Base-by-base conservation (phyloP, 2,888 invertebrate species). In the Altica lythri region DNA sequence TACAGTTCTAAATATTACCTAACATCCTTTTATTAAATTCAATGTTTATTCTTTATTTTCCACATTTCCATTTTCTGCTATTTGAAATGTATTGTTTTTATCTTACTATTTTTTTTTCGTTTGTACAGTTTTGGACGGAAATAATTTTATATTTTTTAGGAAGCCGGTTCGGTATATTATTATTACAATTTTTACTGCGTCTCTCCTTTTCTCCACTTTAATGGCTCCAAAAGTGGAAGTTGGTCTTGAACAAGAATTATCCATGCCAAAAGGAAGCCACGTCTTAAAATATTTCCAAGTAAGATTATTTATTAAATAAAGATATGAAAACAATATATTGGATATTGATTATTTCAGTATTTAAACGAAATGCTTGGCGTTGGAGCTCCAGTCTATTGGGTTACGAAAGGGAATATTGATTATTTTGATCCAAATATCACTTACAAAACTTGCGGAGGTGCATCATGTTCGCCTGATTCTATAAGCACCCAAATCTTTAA, bases 321-420 rank as follows among this genome's bases (percentile, higher is more conserved):
- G 6, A 18, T 4, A 9, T n/a, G 4, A 4, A 6, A 22, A 17
- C n/a, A n/a, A n/a, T n/a, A n/a, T n/a, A n/a, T n/a, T n/a, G n/a
- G n/a, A n/a, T n/a, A n/a, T n/a, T n/a, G n/a, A n/a, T n/a, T n/a
- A n/a, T 69, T 73, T 29, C 57, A 83, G 78, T 84, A 83, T 48
- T 86, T 90, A 76, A 81, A 81, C 52, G 80, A 85, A 12, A 74
- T 88, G 1, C 72, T 98, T 67, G 85, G 88, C 1, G 88, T 95
- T 67, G 98, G 98, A 0, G 90, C 96, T 2, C 97, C 97, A 0
- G 89, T 96, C 2, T 98, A 92, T 73, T 98, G 96, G 80, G 90
- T 98, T 0, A 81, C 96, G 0, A 90, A 88, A 67, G 80, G 86
- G 10, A 89, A 90, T 4, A 78, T 92, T 14, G 83, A 95, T 71